These are phyloP conservation scores for Bombyx huttoni DNA, from an alignment of 2,888 invertebrate species.

Conservation along the genomic window DNA sequence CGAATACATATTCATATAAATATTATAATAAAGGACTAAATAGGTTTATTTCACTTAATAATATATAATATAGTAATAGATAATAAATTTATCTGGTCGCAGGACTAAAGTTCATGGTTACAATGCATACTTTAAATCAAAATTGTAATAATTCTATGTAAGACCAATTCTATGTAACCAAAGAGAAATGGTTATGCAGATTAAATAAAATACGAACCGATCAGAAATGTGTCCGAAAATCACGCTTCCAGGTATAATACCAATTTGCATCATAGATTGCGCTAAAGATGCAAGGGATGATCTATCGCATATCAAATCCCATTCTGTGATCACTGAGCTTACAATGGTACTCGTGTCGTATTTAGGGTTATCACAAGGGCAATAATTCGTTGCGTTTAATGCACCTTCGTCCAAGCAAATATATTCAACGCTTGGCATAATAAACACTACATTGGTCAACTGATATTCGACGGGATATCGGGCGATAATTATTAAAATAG, in stretches of 20 bases:
- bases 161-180: neutral
- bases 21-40: too few relatives aligned
- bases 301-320: constrained; percentile 73
- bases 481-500: constrained; percentile 57
- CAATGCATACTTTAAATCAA: too few relatives aligned
- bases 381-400: constrained; percentile 43
- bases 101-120: too few relatives aligned
- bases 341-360: constrained; percentile 66
- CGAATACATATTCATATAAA: too few relatives aligned
- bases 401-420: constrained; percentile 44
- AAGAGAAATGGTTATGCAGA: neutral
- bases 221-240: constrained; percentile 67
- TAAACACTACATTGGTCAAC: constrained; percentile 68
- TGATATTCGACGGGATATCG: constrained; percentile 73
- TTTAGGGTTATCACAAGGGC: constrained; percentile 56
- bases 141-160: constrained; percentile 2
- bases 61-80: too few relatives aligned
- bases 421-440: constrained; percentile 66
- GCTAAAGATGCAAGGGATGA: constrained; percentile 65
- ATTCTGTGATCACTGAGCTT: constrained; percentile 73
- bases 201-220: constrained; percentile 27
- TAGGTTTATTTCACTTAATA: too few relatives aligned
- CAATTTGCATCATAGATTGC: constrained; percentile 70
- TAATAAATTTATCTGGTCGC: too few relatives aligned
- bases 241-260: constrained; percentile 69